A percentile compares a stretch with the other conserved stretches of the same genome.
These are phyloP conservation scores for Odiellus spinosus DNA, from an alignment of 2,888 invertebrate genomes.

Conservation along the genomic window DNA sequence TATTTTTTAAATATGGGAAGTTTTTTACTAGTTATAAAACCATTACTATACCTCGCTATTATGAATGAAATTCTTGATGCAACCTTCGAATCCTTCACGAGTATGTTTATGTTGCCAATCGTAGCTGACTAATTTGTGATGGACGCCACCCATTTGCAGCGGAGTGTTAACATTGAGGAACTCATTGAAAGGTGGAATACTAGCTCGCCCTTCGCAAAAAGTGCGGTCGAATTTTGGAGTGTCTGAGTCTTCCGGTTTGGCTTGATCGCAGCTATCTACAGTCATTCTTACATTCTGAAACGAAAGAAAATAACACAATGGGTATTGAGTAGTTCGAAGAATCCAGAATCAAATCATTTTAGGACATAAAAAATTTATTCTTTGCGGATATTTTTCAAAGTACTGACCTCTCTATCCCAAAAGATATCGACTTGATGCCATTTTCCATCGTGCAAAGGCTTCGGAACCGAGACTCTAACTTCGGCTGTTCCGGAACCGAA, in stretches of 20 bases:
- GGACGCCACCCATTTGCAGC: conserved; percentile 82
- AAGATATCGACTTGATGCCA: conserved; percentile 96
- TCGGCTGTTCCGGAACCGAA: conserved; percentile 88
- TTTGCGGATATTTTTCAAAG: background rate
- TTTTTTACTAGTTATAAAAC: too few relatives aligned
- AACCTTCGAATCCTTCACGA: conserved; percentile 75
- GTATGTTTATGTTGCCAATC: conserved; percentile 22
- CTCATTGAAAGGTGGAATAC: conserved; percentile 85
- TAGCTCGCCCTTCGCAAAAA: conserved; percentile 73
- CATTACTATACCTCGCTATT: conserved; percentile 67
- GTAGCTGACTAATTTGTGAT: conserved; percentile 36
- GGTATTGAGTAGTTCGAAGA: background rate
- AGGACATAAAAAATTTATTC: too few relatives aligned
- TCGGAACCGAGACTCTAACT: conserved; percentile 54
- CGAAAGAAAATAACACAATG: conserved; percentile 9
- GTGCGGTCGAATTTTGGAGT: conserved; percentile 75
- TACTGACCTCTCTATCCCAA: conserved; percentile 65
- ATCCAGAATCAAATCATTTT: too few relatives aligned
- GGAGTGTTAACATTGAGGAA: conserved; percentile 91
- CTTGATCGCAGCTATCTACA: conserved; percentile 81
- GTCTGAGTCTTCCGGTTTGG: conserved; percentile 72
- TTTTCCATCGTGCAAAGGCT: conserved; percentile 77
- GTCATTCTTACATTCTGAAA: conserved; percentile 64
- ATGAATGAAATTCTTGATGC: conserved; percentile 85
- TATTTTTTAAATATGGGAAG: too few relatives aligned